These are phyloP conservation scores for Enteromius trimaculatus DNA, from an alignment of 2,797 vertebrate species.

Conservation along the genomic window DNA sequence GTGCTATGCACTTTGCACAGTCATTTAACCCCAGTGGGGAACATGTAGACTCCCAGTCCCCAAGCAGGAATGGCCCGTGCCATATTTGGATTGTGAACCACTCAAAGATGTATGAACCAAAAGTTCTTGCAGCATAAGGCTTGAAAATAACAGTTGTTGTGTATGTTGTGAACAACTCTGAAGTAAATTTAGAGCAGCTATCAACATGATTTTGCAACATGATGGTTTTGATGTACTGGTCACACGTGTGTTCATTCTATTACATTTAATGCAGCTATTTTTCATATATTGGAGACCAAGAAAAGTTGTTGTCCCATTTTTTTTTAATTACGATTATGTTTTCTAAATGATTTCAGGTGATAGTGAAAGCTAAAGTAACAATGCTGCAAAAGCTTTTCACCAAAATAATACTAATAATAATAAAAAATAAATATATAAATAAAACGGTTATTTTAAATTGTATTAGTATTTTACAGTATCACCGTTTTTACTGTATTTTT, in stretches of 20 bases:
- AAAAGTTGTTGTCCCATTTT: not conserved
- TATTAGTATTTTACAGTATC: not conserved
- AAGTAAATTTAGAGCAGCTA: conserved; percentile 28
- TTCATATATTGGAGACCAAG: not conserved
- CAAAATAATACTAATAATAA: no score
- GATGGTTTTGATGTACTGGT: not conserved
- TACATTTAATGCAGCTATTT: not conserved
- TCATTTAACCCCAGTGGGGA: conserved; percentile 44
- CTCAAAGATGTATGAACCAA: conserved; percentile 18
- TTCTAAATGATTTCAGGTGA: not conserved
- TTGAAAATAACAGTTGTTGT: conserved; percentile 16
- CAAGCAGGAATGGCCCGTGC: conserved; percentile 34
- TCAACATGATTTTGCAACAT: not conserved
- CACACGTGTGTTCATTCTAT: not conserved
- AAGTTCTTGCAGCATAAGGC: not conserved
- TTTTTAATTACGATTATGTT: not conserved
- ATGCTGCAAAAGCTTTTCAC: no score
- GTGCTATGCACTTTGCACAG: conserved; percentile 36
- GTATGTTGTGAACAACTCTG: not conserved
- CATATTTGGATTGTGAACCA: conserved; percentile 48
- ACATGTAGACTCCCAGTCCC: conserved; percentile 45
- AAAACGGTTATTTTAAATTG: not conserved
- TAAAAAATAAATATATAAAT: no score
- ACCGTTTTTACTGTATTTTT: not conserved
- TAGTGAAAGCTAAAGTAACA: not conserved